phyloP scores from a whole-genome alignment of 1,140 invertebrate species.

The Coboldia fuscipes region DNA sequence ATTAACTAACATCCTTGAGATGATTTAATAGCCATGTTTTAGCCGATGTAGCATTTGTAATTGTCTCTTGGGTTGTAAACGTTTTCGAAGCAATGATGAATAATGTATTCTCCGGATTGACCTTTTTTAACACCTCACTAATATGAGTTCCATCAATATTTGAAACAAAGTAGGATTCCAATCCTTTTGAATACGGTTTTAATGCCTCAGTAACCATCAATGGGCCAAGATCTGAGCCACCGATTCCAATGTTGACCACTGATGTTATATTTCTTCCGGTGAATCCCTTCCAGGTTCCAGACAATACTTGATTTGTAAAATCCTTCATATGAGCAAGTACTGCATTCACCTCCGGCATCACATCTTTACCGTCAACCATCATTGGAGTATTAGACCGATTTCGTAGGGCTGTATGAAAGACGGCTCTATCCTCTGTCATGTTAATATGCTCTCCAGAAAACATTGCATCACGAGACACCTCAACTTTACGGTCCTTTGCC shows the following conservation, averaged over 20 bases:
- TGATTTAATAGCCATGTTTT: conserved; percentile 81
- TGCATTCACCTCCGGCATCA: conserved; percentile 80
- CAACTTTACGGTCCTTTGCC: conserved; percentile 64
- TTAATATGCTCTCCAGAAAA: conserved; percentile 91
- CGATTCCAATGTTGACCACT: conserved; percentile 98
- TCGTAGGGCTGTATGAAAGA: conserved; percentile 84
- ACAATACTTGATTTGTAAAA: conserved; percentile 58
- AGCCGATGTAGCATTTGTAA: conserved; percentile 94
- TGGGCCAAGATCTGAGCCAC: conserved; percentile 95
- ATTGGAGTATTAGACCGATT: conserved; percentile 65
- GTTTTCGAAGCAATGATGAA: conserved; percentile 99
- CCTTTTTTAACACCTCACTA: conserved; percentile 75
- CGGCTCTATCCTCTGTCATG: conserved; percentile 90
- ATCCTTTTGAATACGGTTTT: conserved; percentile 72
- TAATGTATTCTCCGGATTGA: conserved; percentile 82
- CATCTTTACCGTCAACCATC: conserved; percentile 72
- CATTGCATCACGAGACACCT: conserved; percentile 77
- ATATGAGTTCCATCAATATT: conserved; percentile 99
- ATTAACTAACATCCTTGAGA: conserved; percentile 60
- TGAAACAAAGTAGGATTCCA: conserved; percentile 91
- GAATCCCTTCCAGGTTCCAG: conserved; percentile 47
- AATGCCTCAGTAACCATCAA: conserved; percentile 98
- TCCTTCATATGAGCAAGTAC: conserved; percentile 90
- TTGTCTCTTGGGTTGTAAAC: conserved; percentile 98
- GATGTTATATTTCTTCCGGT: conserved; percentile 91